Conservation (phyloP, 2,113 vertebrate species). For the Drymodes brunneopygia region DNA sequence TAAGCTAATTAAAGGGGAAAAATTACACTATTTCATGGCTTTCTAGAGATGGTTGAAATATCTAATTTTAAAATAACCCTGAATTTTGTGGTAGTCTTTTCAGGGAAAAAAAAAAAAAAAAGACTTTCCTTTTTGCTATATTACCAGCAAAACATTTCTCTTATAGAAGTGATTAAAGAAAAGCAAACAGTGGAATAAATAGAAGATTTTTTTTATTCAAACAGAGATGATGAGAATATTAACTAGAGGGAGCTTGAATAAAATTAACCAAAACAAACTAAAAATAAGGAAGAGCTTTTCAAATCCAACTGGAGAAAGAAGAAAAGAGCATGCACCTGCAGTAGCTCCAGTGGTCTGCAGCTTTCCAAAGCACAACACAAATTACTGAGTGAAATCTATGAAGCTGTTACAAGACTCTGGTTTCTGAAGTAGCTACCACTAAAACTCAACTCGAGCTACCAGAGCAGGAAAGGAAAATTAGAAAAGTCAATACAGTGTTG, state of each 20-base stretch:
- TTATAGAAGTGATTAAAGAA: background rate
- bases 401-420: background rate
- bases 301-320: background rate
- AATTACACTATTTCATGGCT: background rate
- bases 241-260: background rate
- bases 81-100: background rate
- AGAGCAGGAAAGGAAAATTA: background rate
- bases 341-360: background rate
- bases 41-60: background rate
- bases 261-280: background rate
- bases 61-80: background rate
- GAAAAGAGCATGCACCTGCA: background rate
- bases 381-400: background rate
- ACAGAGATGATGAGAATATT: background rate
- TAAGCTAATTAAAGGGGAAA: background rate
- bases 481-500: background rate
- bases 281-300: conserved; percentile 17
- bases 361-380: background rate
- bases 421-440: background rate
- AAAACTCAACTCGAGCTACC: background rate
- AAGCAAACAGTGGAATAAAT: background rate
- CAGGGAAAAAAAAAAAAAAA: background rate
- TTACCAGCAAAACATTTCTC: background rate
- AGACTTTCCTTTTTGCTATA: background rate
- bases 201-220: background rate